Evolutionary conservation across 2,888 invertebrate species (phyloP).

Genomic region (Acrocyrtus sp.): DNA sequence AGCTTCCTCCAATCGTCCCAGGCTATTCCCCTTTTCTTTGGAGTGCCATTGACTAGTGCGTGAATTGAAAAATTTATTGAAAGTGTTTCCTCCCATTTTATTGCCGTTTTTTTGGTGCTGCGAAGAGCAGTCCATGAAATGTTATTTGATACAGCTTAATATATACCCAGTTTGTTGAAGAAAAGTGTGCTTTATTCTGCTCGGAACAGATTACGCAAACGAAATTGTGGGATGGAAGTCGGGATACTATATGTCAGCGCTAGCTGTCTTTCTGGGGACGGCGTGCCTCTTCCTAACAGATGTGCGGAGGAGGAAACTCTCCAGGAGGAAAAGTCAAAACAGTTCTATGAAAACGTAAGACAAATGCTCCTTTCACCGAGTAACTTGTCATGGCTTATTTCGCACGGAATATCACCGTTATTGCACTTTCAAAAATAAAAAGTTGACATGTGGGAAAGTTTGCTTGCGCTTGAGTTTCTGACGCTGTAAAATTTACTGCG

Average conservation of each 20-base stretch:
- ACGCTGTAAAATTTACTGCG: too few species aligned
- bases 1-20: conserved; percentile 89
- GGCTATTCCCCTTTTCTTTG: conserved; percentile 84
- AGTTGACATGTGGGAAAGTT: too few species aligned
- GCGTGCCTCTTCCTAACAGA: conserved; percentile 42
- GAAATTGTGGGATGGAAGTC: conserved; percentile 31
- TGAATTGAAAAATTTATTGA: conserved; percentile 7
- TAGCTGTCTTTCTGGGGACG: conserved; percentile 48
- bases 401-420: too few species aligned
- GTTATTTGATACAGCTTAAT: too few species aligned
- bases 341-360: conserved; percentile 60
- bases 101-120: too few species aligned
- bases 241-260: conserved; percentile 51
- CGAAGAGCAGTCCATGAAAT: too few species aligned
- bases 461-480: too few species aligned
- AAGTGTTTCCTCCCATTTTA: too few species aligned
- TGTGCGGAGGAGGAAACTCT: conserved; percentile 46
- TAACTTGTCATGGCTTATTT: too few species aligned
- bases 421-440: too few species aligned
- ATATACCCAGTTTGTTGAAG: too few species aligned
- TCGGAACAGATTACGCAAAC: conserved; percentile 47
- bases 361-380: not conserved
- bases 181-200: not conserved
- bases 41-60: conserved; percentile 82
- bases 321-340: conserved; percentile 49